These are phyloP conservation scores for Morinoia aosen DNA, from an alignment of 2,888 invertebrate genomes.

Conservation along the genomic window DNA sequence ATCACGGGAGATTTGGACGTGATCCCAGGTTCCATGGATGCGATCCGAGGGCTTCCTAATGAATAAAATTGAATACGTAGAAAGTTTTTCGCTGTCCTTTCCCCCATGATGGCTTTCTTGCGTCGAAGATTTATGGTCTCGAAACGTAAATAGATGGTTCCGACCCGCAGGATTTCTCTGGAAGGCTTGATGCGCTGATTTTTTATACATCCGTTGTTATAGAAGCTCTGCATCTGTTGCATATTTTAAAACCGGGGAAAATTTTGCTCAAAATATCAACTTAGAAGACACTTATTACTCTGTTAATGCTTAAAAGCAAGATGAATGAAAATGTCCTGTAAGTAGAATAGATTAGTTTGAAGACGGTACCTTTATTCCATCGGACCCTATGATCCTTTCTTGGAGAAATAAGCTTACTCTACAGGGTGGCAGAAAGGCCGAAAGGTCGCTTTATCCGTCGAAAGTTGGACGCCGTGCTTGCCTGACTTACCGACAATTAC, in stretches of 20 bases:
- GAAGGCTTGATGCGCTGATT: constrained; percentile 38
- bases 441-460: constrained; percentile 8
- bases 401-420: neutral
- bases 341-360: neutral
- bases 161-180: constrained; percentile 45
- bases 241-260: neutral
- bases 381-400: neutral
- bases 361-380: neutral
- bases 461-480: constrained; percentile 44
- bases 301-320: neutral
- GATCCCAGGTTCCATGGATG: constrained; percentile 34
- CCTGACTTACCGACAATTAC: constrained; percentile 51
- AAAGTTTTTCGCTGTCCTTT: constrained; percentile 54
- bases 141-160: constrained; percentile 55
- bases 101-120: constrained; percentile 56
- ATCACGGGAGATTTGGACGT: neutral
- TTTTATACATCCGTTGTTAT: constrained; percentile 27
- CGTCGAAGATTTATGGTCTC: constrained; percentile 43
- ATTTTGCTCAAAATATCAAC: neutral
- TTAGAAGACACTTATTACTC: neutral
- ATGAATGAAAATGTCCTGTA: neutral
- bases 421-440: neutral
- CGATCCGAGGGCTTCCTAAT: constrained; percentile 53
- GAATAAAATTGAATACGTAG: constrained; percentile 55
- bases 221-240: neutral